Conservation (phyloP, 2,888 invertebrate species). For the Cheilosia scutellata region DNA sequence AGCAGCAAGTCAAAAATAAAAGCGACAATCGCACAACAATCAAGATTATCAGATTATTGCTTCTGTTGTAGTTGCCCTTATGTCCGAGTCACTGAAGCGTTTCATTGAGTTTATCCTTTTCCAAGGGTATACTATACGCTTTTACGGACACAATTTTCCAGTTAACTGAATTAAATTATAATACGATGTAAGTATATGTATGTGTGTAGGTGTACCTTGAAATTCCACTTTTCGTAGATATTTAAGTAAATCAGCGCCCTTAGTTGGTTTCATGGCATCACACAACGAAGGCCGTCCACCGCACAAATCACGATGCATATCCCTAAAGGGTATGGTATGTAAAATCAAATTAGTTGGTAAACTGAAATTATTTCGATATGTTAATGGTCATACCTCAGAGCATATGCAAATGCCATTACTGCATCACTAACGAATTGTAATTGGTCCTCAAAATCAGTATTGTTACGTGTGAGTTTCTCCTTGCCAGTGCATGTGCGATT, state of each 20-base stretch:
- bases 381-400: constrained; percentile 87
- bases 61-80: constrained; percentile 19
- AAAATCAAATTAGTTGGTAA: constrained; percentile 2
- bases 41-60: constrained; percentile 50
- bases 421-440: constrained; percentile 98
- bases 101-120: constrained; percentile 57
- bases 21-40: constrained; percentile 51
- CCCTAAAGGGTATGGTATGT: constrained; percentile 85
- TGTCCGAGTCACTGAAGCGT: constrained; percentile 49
- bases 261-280: constrained; percentile 94
- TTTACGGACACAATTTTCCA: constrained; percentile 55
- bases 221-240: constrained; percentile 94
- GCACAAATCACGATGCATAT: constrained; percentile 94
- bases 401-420: constrained; percentile 97
- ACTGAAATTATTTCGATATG: background rate
- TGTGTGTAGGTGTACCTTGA: constrained; percentile 87
- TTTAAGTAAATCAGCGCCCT: constrained; percentile 92
- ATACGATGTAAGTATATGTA: constrained; percentile 61
- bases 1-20: constrained; percentile 24
- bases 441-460: constrained; percentile 95
- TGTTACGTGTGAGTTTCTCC: constrained; percentile 89
- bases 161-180: constrained; percentile 59
- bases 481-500: constrained; percentile 89
- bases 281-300: constrained; percentile 91
- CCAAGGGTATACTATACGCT: constrained; percentile 24